A percentile compares a stretch with the other conserved stretches of the same genome.
These are phyloP conservation scores for Plectropomus leopardus DNA, from an alignment of 2,113 vertebrate species.

Conservation along the genomic window DNA sequence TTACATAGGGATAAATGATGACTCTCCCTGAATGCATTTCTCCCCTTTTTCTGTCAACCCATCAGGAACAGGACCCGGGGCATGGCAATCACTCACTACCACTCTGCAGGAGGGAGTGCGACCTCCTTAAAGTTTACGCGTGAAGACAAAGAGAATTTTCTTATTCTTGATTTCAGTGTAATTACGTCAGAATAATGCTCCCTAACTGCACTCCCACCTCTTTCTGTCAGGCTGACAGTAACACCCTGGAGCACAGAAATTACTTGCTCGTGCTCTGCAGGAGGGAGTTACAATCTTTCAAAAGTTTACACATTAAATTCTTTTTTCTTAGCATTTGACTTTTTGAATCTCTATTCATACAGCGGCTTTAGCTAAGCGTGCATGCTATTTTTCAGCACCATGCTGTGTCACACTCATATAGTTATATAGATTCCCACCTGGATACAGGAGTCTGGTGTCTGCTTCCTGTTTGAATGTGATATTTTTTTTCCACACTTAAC, in stretches of 20 bases:
- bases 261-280: conserved; percentile 35
- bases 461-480: no score
- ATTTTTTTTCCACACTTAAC: no score
- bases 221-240: conserved; percentile 50
- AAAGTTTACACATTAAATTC: conserved; percentile 31
- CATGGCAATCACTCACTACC: conserved; percentile 71
- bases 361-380: conserved; percentile 20
- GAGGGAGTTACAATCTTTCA: conserved; percentile 37
- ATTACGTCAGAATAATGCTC: conserved; percentile 68
- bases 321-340: conserved; percentile 30
- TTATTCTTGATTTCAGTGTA: conserved; percentile 60
- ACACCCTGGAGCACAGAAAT: conserved; percentile 56
- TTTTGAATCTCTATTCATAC: conserved; percentile 35
- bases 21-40: conserved; percentile 67
- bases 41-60: conserved; percentile 55
- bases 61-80: conserved; percentile 67
- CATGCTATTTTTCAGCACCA: conserved; percentile 40
- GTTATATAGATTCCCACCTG: conserved; percentile 48
- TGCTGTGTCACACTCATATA: conserved; percentile 47
- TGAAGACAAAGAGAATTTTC: conserved; percentile 50
- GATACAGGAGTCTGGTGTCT: no score
- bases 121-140: conserved; percentile 59
- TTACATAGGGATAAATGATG: conserved; percentile 79
- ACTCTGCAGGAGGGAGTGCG: conserved; percentile 49
- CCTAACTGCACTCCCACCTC: conserved; percentile 33